A percentile compares a stretch with the other conserved stretches of the same genome.
These are phyloP conservation scores for Chromobotia macracanthus DNA, from an alignment of 2,797 vertebrate genomes.

Conservation along the genomic window DNA sequence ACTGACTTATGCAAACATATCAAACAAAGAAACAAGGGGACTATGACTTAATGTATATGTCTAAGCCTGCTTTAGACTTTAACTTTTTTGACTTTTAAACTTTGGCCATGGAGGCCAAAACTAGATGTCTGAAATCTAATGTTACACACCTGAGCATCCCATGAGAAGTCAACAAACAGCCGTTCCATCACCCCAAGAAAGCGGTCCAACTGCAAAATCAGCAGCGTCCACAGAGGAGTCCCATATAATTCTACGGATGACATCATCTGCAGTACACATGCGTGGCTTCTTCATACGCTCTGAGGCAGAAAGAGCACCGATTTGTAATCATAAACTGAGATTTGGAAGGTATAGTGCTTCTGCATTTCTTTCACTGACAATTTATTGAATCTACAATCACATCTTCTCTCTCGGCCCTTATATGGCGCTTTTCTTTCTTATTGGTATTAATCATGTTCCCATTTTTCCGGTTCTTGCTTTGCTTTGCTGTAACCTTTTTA, in stretches of 20 bases:
- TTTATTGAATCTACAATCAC: slow-evolving; percentile 39
- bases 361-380: background rate
- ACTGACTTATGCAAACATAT: too few species aligned
- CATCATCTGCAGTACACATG: slow-evolving; percentile 86
- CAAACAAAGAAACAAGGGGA: too few species aligned
- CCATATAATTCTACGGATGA: slow-evolving; percentile 86
- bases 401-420: slow-evolving; percentile 57
- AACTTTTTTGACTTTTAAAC: background rate
- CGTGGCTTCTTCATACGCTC: slow-evolving; percentile 81
- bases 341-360: background rate
- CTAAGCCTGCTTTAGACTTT: background rate
- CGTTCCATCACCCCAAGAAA: slow-evolving; percentile 86
- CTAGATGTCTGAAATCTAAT: background rate
- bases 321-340: background rate
- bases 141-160: slow-evolving; percentile 69
- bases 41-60: too few species aligned
- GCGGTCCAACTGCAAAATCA: slow-evolving; percentile 84
- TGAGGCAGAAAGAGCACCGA: slow-evolving; percentile 24
- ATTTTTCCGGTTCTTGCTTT: slow-evolving; percentile 35
- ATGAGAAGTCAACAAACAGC: slow-evolving; percentile 84
- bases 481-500: slow-evolving; percentile 26
- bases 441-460: slow-evolving; percentile 19
- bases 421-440: slow-evolving; percentile 52
- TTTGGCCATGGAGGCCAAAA: background rate
- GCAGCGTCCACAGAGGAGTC: slow-evolving; percentile 75